These are phyloP conservation scores for Pentalonia nigronervosa DNA, from an alignment of 1,140 invertebrate genomes.

Conservation along the genomic window DNA sequence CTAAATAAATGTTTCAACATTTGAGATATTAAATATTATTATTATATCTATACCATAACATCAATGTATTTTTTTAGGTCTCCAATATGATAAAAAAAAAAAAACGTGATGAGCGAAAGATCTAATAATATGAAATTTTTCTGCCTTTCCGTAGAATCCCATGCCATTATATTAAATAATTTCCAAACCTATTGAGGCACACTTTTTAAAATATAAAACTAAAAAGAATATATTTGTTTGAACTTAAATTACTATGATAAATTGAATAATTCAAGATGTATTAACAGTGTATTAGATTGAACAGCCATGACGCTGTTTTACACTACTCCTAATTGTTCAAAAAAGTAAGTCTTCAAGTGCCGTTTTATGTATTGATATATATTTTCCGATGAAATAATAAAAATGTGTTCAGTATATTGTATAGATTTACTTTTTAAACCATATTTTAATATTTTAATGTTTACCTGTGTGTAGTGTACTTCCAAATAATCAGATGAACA, in stretches of 20 bases:
- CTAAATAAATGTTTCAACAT: background rate
- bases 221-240: background rate
- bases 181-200: too few species aligned
- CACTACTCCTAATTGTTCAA: background rate
- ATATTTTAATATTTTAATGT: background rate
- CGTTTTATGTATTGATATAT: background rate
- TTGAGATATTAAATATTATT: too few species aligned
- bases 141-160: too few species aligned
- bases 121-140: background rate
- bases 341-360: background rate
- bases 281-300: background rate
- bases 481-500: constrained; percentile 28
- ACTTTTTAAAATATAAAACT: too few species aligned
- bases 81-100: background rate
- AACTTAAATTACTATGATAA: too few species aligned
- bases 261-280: background rate
- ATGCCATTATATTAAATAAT: too few species aligned
- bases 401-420: too few species aligned
- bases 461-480: background rate
- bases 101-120: background rate
- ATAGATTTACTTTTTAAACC: background rate
- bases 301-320: background rate
- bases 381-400: background rate
- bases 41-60: too few species aligned
- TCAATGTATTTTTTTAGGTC: too few species aligned